These are phyloP conservation scores for Crossocerus cetratus DNA, from an alignment of 2,888 invertebrate genomes.

Conservation along the genomic window DNA sequence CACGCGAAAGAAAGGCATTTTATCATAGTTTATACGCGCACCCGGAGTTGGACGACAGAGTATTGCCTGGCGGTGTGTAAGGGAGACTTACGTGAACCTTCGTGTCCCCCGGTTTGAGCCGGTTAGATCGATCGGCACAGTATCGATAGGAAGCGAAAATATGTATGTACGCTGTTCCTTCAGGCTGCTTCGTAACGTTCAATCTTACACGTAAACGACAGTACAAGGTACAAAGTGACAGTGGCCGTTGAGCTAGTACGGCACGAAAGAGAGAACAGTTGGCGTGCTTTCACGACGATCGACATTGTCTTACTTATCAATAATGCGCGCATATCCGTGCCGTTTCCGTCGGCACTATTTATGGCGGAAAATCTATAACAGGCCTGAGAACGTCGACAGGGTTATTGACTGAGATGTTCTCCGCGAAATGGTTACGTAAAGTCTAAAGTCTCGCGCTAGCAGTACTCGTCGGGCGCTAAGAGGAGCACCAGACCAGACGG, in stretches of 20 bases:
- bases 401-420: constrained; percentile 64
- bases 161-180: neutral
- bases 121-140: too few species aligned
- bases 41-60: too few species aligned
- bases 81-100: too few species aligned
- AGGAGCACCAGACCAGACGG: neutral
- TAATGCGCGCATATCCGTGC: constrained; percentile 44
- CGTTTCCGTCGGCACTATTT: constrained; percentile 58
- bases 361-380: constrained; percentile 63
- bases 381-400: constrained; percentile 45
- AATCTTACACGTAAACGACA: neutral
- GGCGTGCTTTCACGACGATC: constrained; percentile 47
- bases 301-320: constrained; percentile 52
- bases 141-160: too few species aligned
- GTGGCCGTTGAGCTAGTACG: constrained; percentile 25
- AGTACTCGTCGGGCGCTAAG: neutral
- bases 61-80: too few species aligned
- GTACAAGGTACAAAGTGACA: neutral
- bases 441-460: neutral
- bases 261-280: constrained; percentile 21
- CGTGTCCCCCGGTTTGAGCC: too few species aligned
- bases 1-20: too few species aligned
- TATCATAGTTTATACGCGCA: too few species aligned
- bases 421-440: constrained; percentile 50
- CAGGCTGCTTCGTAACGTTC: constrained; percentile 14